Evolutionary conservation across 2,113 vertebrate species (phyloP).

Genomic region (Sylvilagus bachmani): DNA sequence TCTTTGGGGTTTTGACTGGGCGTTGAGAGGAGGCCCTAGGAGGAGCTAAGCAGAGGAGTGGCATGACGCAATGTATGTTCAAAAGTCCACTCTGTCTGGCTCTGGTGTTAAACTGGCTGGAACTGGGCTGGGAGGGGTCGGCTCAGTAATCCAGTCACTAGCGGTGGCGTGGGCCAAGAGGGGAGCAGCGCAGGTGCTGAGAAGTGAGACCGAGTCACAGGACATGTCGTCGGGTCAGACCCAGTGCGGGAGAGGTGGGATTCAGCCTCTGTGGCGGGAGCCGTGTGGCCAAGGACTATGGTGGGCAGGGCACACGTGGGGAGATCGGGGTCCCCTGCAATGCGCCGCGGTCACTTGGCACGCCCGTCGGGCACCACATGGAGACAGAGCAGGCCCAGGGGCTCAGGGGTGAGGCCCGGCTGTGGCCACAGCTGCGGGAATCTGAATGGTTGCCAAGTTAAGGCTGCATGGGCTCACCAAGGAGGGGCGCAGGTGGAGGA

Average conservation of each 20-base stretch:
- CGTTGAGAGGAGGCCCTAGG: neutral
- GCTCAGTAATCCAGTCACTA: neutral
- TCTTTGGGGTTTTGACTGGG: neutral
- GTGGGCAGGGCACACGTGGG: neutral
- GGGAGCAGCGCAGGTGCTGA: neutral
- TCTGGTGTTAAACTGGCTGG: neutral
- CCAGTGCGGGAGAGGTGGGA: too few species aligned
- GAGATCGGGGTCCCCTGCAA: neutral
- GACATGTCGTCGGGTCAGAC: too few species aligned
- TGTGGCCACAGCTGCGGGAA: neutral
- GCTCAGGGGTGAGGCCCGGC: neutral
- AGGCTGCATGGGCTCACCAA: neutral
- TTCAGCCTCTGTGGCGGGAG: neutral
- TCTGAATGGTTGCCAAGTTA: neutral
- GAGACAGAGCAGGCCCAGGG: neutral
- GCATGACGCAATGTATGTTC: neutral
- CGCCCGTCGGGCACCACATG: too few species aligned
- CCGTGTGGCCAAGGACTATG: neutral
- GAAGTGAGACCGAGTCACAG: neutral
- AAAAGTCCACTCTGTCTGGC: neutral
- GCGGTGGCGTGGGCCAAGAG: neutral
- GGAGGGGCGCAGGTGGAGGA: neutral
- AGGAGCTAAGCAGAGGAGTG: neutral
- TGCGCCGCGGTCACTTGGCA: too few species aligned
- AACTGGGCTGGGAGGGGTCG: neutral